phyloP scores from a whole-genome alignment of 2,888 invertebrate genomes.

The Eupithecia abbreviata region DNA sequence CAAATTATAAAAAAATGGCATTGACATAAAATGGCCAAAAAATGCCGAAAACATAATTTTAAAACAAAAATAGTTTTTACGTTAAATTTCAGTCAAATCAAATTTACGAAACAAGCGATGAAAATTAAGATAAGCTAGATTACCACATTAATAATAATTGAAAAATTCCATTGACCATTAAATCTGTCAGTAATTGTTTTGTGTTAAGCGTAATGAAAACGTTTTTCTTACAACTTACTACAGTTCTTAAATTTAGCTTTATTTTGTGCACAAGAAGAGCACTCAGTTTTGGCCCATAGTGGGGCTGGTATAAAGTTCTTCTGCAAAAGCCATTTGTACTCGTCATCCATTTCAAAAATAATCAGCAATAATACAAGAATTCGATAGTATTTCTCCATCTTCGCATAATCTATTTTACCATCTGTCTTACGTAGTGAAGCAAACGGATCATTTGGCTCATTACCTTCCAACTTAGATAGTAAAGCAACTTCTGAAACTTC shows the following conservation, averaged over 20 bases:
- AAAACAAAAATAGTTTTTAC: not conserved
- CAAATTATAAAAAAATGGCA: not conserved
- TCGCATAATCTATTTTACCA: not conserved
- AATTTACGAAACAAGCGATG: not conserved
- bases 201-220: not conserved
- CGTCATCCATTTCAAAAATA: not conserved
- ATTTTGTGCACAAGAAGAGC: not conserved
- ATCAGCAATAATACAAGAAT: not conserved
- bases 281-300: not conserved
- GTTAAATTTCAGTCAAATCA: not conserved
- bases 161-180: slow-evolving; percentile 1
- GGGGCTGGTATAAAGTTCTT: not conserved
- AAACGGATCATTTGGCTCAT: slow-evolving; percentile 35
- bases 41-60: not conserved
- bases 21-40: not conserved
- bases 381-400: too few relatives aligned
- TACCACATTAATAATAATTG: not conserved
- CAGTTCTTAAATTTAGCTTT: not conserved
- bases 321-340: not conserved
- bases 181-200: not conserved
- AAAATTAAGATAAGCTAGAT: not conserved
- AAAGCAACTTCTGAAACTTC: slow-evolving; percentile 96
- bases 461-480: slow-evolving; percentile 93
- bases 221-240: not conserved
- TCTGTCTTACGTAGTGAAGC: not conserved